These are phyloP conservation scores for Neria commutata DNA, from an alignment of 2,888 invertebrate genomes.

Conservation along the genomic window DNA sequence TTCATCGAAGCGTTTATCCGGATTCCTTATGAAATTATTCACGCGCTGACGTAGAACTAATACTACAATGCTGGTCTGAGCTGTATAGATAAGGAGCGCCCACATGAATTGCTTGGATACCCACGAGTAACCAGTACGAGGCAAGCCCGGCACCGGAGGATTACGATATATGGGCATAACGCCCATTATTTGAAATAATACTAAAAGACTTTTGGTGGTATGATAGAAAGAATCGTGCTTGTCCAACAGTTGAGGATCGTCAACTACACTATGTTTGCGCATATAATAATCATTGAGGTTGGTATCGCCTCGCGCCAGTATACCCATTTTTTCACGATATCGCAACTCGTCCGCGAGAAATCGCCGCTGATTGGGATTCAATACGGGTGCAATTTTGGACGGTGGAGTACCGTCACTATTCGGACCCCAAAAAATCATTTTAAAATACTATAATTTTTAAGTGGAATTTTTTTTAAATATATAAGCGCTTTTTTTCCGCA, in stretches of 20 bases:
- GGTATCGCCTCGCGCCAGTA: constrained; percentile 37
- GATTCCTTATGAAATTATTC: constrained; percentile 65
- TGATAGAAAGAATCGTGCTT: constrained; percentile 74
- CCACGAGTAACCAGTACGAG: constrained; percentile 69
- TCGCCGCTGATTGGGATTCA: constrained; percentile 61
- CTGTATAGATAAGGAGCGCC: constrained; percentile 69
- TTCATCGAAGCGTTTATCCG: constrained; percentile 74
- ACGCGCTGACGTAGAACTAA: constrained; percentile 66
- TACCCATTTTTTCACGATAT: constrained; percentile 51
- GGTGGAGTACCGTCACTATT: constrained; percentile 42
- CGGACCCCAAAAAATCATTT: constrained; percentile 58
- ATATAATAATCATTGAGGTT: constrained; percentile 50
- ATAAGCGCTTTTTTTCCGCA: too few species aligned
- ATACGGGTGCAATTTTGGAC: constrained; percentile 50
- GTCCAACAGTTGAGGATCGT: constrained; percentile 68
- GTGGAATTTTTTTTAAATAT: too few species aligned
- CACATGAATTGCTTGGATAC: constrained; percentile 71
- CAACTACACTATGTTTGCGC: constrained; percentile 58
- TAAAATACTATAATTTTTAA: too few species aligned
- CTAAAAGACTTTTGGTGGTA: constrained; percentile 73
- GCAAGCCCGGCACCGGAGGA: constrained; percentile 63
- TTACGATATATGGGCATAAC: constrained; percentile 77
- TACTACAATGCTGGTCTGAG: constrained; percentile 68
- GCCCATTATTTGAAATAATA: constrained; percentile 77
- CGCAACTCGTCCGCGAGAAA: constrained; percentile 59